Evolutionary conservation across 2,888 invertebrate genomes (phyloP).

Genomic region (Lysandra coridon): DNA sequence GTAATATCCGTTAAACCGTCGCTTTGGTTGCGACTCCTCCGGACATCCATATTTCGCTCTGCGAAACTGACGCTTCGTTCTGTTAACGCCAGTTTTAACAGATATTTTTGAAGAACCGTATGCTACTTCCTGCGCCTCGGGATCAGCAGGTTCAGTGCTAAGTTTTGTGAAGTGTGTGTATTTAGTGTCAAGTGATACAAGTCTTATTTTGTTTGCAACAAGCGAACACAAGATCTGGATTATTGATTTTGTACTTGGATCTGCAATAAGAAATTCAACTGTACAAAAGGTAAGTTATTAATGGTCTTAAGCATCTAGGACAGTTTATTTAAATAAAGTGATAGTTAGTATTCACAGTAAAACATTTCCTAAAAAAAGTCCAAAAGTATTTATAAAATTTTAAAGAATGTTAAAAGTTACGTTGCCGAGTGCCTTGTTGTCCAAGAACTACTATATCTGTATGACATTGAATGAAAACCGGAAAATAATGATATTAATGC

Average conservation of each 20-base stretch:
- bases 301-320: background rate
- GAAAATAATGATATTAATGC: conserved; percentile 24
- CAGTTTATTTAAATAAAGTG: background rate
- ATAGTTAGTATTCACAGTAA: background rate
- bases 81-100: conserved; percentile 66
- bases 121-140: conserved; percentile 66
- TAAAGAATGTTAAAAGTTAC: background rate
- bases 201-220: conserved; percentile 57
- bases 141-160: conserved; percentile 65
- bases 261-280: conserved; percentile 46
- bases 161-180: conserved; percentile 69
- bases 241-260: conserved; percentile 19
- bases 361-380: background rate
- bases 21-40: conserved; percentile 59
- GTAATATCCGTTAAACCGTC: conserved; percentile 71
- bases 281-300: conserved; percentile 62
- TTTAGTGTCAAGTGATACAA: conserved; percentile 70
- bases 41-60: conserved; percentile 69
- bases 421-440: background rate
- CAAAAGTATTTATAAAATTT: background rate
- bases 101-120: conserved; percentile 69
- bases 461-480: conserved; percentile 30
- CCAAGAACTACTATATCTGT: background rate
- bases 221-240: conserved; percentile 24
- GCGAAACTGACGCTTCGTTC: conserved; percentile 69